A percentile compares a stretch with the other conserved stretches of the same genome.
These are phyloP conservation scores for Spondyliosoma cantharus DNA, from an alignment of 2,797 vertebrate species.

Conservation along the genomic window DNA sequence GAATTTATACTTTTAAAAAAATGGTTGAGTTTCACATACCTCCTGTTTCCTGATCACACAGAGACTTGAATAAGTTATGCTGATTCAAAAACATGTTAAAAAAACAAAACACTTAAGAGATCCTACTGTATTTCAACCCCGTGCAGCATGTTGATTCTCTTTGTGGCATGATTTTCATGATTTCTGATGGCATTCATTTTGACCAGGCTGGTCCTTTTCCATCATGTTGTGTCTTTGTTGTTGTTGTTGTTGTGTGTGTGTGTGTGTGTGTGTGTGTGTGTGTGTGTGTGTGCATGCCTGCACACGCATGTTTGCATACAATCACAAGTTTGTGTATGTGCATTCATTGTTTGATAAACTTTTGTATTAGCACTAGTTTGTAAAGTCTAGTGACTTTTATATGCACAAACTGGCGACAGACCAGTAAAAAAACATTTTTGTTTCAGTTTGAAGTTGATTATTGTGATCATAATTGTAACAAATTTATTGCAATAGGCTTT, in stretches of 20 bases:
- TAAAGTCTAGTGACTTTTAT: slow-evolving; percentile 71
- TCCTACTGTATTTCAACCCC: slow-evolving; percentile 41
- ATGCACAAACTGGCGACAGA: slow-evolving; percentile 69
- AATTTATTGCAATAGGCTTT: slow-evolving; percentile 61
- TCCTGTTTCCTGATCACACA: slow-evolving; percentile 46
- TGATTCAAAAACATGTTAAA: slow-evolving; percentile 39
- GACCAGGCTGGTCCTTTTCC: slow-evolving; percentile 61
- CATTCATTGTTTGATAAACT: slow-evolving; percentile 57
- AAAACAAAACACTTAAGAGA: slow-evolving; percentile 29
- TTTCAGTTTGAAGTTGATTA: slow-evolving; percentile 50
- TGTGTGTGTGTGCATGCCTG: slow-evolving; percentile 32
- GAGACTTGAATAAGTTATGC: slow-evolving; percentile 26
- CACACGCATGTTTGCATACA: slow-evolving; percentile 18
- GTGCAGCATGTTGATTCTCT: slow-evolving; percentile 58
- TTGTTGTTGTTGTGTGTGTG: slow-evolving; percentile 13
- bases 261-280: slow-evolving; percentile 4
- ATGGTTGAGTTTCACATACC: slow-evolving; percentile 35
- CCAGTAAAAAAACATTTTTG: slow-evolving; percentile 50
- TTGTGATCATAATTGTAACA: slow-evolving; percentile 55
- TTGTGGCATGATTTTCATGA: slow-evolving; percentile 63
- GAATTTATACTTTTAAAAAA: slow-evolving; percentile 29
- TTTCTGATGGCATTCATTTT: slow-evolving; percentile 38
- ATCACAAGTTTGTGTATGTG: slow-evolving; percentile 26
- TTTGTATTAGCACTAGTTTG: slow-evolving; percentile 72
- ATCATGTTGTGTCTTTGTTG: slow-evolving; percentile 26